Evolutionary conservation across 2,113 vertebrate species (phyloP).

Genomic region (Apaloderma vittatum): DNA sequence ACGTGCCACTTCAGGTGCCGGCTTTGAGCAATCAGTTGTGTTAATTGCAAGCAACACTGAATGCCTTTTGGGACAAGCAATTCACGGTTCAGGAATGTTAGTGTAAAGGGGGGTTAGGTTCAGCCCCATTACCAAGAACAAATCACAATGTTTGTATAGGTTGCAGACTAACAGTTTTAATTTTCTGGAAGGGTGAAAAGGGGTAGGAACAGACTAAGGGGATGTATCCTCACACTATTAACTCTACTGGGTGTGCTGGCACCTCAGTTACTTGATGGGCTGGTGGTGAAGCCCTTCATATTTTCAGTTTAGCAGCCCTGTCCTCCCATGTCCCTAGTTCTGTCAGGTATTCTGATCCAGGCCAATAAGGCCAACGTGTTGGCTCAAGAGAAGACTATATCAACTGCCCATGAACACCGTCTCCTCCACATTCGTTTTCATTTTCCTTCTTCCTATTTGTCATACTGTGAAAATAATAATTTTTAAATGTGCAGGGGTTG

Average conservation of each 20-base stretch:
- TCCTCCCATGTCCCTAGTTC: background rate
- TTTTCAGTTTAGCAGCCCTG: background rate
- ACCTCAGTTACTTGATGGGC: background rate
- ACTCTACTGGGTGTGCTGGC: background rate
- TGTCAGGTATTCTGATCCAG: background rate
- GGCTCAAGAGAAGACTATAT: background rate
- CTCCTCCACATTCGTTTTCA: background rate
- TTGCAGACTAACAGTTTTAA: background rate
- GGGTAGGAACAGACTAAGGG: background rate
- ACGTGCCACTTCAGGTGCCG: conserved; percentile 21
- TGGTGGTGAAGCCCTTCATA: background rate
- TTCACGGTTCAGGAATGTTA: conserved; percentile 59
- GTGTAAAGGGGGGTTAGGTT: conserved; percentile 31
- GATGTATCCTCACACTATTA: background rate
- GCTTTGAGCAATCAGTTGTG: conserved; percentile 69
- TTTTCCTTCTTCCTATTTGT: background rate
- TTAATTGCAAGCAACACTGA: conserved; percentile 65
- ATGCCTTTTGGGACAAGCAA: conserved; percentile 62
- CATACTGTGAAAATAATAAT: background rate
- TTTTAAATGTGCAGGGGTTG: background rate
- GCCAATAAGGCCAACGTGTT: background rate
- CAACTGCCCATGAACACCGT: background rate
- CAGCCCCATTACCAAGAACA: conserved; percentile 40
- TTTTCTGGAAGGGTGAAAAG: background rate
- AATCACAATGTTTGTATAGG: background rate